These are phyloP conservation scores for Peribatodes rhomboidaria DNA, from an alignment of 2,888 invertebrate species.

Conservation along the genomic window DNA sequence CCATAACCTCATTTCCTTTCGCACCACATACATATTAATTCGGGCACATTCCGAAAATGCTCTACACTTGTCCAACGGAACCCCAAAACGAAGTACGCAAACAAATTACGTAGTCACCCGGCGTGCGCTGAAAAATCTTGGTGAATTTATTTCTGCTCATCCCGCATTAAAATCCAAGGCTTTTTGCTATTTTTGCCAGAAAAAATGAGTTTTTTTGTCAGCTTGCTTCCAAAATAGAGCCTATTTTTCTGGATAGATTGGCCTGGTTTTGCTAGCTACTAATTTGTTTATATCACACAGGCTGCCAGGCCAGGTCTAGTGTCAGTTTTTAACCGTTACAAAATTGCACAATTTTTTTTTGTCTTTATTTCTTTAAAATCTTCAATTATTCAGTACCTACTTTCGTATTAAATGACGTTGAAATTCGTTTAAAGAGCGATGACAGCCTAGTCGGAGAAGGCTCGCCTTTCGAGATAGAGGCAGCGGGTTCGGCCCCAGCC, in stretches of 20 bases:
- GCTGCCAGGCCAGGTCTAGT: too few species aligned
- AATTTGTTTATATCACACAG: background rate
- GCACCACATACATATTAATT: slow-evolving; percentile 44
- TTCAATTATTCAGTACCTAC: too few species aligned
- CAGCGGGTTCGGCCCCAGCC: too few species aligned
- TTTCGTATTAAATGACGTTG: too few species aligned
- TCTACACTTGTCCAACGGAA: slow-evolving; percentile 41
- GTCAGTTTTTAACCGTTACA: too few species aligned
- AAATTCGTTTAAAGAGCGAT: too few species aligned
- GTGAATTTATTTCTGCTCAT: slow-evolving; percentile 74
- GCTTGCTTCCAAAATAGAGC: slow-evolving; percentile 17
- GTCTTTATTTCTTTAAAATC: too few species aligned
- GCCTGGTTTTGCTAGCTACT: background rate
- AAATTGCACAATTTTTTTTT: background rate
- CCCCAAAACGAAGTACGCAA: slow-evolving; percentile 56
- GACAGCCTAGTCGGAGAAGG: too few species aligned
- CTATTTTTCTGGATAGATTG: slow-evolving; percentile 5
- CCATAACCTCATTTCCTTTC: slow-evolving; percentile 43
- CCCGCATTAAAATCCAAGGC: slow-evolving; percentile 66
- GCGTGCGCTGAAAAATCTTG: slow-evolving; percentile 75
- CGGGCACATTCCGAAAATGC: slow-evolving; percentile 38
- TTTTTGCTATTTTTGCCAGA: slow-evolving; percentile 66
- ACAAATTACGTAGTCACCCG: slow-evolving; percentile 72
- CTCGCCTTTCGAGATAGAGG: too few species aligned
- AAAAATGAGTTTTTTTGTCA: slow-evolving; percentile 36